Base-by-base conservation (phyloP, 2,797 vertebrate species). In the Danio choprae region DNA sequence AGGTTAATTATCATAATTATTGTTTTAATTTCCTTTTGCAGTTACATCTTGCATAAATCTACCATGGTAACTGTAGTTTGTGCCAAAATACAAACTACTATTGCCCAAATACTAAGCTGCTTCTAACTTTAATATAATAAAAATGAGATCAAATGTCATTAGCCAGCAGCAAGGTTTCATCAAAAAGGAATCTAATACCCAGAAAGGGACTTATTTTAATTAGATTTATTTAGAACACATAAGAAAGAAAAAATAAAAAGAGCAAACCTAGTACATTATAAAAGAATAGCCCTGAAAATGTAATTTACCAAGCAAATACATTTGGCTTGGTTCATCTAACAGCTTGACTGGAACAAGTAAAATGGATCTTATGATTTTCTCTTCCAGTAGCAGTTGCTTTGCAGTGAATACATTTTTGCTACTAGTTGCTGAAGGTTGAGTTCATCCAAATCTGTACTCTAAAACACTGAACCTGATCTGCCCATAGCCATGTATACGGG, bases 351-450 rank as follows among this genome's bases (percentile, higher is more conserved):
- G 46, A 50, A 40, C 7, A 40, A 20, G 10, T 51, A 12, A 12
- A 64, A 20, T 53, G 8, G 8, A 5, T 64, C 13, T n/a, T 55
- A n/a, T 55, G 6, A 51, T 40, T 76, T 53, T 4, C 50, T 22
- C 11, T 77, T 58, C 11, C n/a, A 77, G 22, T 43, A 56, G 38
- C 3, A 22, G 55, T 56, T 56, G 13, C n/a, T 64, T 65, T 74
- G 13, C 59, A 84, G 46, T 67, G 63, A 59, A 77, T 80, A 43
- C 77, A 22, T 74, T 64, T 12, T 56, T 41, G 18, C 11, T 80
- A 20, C 62, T 50, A 38, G 40, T 55, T 59, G 64, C 4, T 69
- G 48, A 51, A 67, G 44, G 9, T 78, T 68, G 58, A 41, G 20
- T 63, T 67, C 50, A 77, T 70, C 20, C 18, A 36, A 50, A 13